Evolutionary conservation across 2,888 invertebrate species (phyloP).

Genomic region (Phlogophora meticulosa): DNA sequence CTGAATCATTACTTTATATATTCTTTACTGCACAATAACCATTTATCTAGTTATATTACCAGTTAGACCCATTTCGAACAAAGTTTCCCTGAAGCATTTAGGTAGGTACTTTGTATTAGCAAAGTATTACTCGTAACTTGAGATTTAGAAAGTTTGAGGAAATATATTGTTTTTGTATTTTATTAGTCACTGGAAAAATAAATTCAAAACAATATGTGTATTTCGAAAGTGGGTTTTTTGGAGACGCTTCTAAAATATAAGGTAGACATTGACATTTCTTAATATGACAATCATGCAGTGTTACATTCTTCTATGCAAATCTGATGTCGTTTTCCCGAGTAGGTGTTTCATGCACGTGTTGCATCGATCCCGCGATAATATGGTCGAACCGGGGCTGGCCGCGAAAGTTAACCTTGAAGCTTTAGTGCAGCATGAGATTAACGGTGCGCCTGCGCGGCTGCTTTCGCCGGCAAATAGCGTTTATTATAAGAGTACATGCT

Average conservation of each 20-base stretch:
- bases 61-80: constrained; percentile 14
- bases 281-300: constrained; percentile 16
- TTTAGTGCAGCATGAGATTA: constrained; percentile 80
- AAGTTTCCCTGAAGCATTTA: constrained; percentile 15
- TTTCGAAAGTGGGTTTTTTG: constrained; percentile 6
- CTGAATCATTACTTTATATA: constrained; percentile 16
- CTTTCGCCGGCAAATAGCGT: constrained; percentile 81
- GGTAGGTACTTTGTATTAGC: constrained; percentile 10
- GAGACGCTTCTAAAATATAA: not conserved
- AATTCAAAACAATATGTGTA: not conserved
- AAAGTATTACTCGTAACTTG: not conserved
- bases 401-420: constrained; percentile 88
- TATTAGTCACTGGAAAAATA: not conserved
- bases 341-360: constrained; percentile 49
- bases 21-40: constrained; percentile 25
- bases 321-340: constrained; percentile 39
- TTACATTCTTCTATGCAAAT: constrained; percentile 18
- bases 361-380: constrained; percentile 48
- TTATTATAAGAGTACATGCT: constrained; percentile 52
- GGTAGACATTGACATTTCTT: not conserved
- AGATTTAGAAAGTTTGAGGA: constrained; percentile 12
- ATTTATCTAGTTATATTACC: constrained; percentile 26
- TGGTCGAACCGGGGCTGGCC: constrained; percentile 69
- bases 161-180: constrained; percentile 1
- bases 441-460: constrained; percentile 76